Evolutionary conservation across 2,113 vertebrate genomes (phyloP).

Genomic region (Vidua macroura): DNA sequence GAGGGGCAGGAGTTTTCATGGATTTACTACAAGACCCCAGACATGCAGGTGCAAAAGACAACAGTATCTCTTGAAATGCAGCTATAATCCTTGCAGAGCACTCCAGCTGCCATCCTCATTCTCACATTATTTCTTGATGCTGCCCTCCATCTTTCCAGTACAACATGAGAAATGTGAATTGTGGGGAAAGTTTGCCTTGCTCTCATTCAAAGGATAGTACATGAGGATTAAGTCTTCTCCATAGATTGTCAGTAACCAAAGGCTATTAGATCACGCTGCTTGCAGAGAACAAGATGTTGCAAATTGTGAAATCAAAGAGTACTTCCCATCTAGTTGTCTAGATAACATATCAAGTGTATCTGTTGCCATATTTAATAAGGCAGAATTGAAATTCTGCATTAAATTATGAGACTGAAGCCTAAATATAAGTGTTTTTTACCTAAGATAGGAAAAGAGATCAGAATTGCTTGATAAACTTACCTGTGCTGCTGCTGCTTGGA

Average conservation of each 20-base stretch:
- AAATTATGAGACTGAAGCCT: neutral
- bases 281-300: neutral
- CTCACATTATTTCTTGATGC: neutral
- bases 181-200: neutral
- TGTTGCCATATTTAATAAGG: neutral
- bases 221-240: neutral
- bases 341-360: neutral
- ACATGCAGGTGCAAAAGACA: neutral
- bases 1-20: neutral
- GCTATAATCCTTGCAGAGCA: neutral
- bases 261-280: neutral
- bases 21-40: neutral
- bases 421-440: neutral
- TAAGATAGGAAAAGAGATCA: neutral
- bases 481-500: neutral
- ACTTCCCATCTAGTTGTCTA: neutral
- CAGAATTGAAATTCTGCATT: constrained; percentile 6
- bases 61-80: neutral
- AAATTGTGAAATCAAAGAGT: neutral
- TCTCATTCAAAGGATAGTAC: neutral
- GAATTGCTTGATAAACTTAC: neutral
- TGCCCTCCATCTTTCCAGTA: neutral
- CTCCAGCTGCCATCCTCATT: neutral
- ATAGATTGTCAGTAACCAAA: neutral
- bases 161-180: neutral